Evolutionary conservation across 2,113 vertebrate species (phyloP).

Genomic region (Antechinus stuartii): DNA sequence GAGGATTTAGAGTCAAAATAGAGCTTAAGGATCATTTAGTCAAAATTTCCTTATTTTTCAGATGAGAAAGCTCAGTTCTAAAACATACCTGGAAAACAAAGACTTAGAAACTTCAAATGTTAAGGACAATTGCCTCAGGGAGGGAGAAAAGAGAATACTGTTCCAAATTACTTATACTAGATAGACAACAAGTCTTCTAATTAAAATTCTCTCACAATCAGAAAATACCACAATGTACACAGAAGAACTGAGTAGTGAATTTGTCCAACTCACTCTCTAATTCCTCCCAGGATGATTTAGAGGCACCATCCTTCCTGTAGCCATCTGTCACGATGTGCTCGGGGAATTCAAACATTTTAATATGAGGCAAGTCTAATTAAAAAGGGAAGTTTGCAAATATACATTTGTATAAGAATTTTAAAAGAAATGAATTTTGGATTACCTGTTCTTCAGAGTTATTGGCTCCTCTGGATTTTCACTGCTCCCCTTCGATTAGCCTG

Average conservation of each 20-base stretch:
- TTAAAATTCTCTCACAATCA: not conserved
- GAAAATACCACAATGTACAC: not conserved
- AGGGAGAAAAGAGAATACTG: not conserved
- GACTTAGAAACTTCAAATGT: not conserved
- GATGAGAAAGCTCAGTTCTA: not conserved
- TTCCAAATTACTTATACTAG: not conserved
- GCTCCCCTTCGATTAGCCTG: not conserved
- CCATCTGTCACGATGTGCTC: constrained; percentile 14
- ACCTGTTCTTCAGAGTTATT: not conserved
- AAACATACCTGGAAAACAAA: not conserved
- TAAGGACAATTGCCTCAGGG: not conserved
- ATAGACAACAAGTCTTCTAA: constrained; percentile 10
- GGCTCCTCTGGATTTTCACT: constrained; percentile 8
- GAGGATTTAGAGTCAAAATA: not conserved
- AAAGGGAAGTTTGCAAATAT: not conserved
- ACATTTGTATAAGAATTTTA: not conserved
- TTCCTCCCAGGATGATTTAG: not conserved
- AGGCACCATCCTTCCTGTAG: constrained; percentile 17
- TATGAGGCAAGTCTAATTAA: constrained; percentile 11
- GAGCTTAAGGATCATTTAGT: not conserved
- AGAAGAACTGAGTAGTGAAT: not conserved
- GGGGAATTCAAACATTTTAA: constrained; percentile 22
- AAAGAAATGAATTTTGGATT: not conserved
- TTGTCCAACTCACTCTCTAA: constrained; percentile 11
- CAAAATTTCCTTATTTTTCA: not conserved